Base-by-base conservation (phyloP, 2,888 invertebrate genomes). In the Eupithecia abbreviata region DNA sequence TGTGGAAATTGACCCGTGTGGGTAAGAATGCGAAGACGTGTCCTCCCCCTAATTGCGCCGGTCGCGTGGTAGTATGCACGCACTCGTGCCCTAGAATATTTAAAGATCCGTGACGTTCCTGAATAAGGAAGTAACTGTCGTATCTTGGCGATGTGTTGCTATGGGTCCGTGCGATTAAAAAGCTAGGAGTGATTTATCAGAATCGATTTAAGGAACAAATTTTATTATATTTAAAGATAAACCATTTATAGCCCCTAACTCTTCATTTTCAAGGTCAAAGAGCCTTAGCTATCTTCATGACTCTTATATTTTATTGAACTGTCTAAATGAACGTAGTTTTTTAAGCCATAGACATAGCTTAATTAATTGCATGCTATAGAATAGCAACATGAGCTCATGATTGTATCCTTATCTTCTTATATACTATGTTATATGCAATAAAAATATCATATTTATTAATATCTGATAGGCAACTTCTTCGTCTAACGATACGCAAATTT, bases 1-100 rank as follows among this genome's bases (percentile, higher is more conserved):
- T 75, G 58, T 13, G 65, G 70, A 73, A 76, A 73, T 58, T 74
- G 72, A 74, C 72, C 70, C 51, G 66, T 18, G 71, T 45, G 42
- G 15, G 66, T 71, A 69, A 69, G 45, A 67, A 71, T 42, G 47
- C 49, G 51, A 72, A 77, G 66, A 71, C 74, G 74, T 72, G 72
- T 71, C 70, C 70, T 71, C 51, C 42, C 67, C 69, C 9, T 74
- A 71, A 74, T 67, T 74, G 70, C 72, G 67, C 5, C 30, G 66
- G 45, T 18, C 68, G 69, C 75, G 71, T 77, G 42, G 10, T 66
- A 67, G 62, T 12, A 72, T 76, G 66, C 58, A 66, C 67, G 72
- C 66, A 69, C 6, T 62, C 62, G 30, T 30, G 1, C 15, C 58
- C 18, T 12, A 62, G 2, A 10, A 62, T 12, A 30, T 62, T 10